Evolutionary conservation across 2,797 vertebrate species (phyloP), one percentile per base, ranked within the genome.

Genomic region (Siniperca obscura): DNA sequence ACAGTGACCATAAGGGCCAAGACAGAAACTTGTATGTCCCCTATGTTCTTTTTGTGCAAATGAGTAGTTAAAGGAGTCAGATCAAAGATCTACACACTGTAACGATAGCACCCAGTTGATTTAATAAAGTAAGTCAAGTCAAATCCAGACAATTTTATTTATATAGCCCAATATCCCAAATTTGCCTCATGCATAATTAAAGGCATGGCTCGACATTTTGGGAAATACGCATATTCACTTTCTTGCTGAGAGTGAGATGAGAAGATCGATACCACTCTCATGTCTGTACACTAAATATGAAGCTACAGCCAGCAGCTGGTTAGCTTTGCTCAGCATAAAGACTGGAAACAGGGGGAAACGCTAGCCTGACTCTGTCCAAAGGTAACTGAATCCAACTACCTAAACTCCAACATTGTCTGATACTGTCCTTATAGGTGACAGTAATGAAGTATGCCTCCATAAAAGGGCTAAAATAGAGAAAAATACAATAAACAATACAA

Each of bases 1-100:
- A 94, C 92, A 19, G 79, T 86, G 59, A 71, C 86, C 19, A 94
- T 95, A 57, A 77, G 0, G 55, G 90, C 91, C 76, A 87, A 19
- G 50, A 40, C 70, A 14, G 93, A 95, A 1, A 90, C 50, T 36
- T 3, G 93, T 95, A 92, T 0, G 91, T 91, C n/a, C 27, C 22
- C 40, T 8, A 13, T 53, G 7, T 50, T 70, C 2, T 30, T 46
- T 84, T 36, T 27, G 3, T 55, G 57, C 13, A 74, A 44, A 80
- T 36, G 1, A 79, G 30, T 27, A n/a, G 21, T 27, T 66, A 25
- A 53, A 65, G 9, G 25, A 67, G 62, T 62, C 42, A 30, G 10
- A 52, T 8, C 46, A 57, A 55, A 55, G 4, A 16, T 40, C 5
- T 4, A 2, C 19, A 53, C 30, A 7, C 55, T 48, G 27, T 48